Percentiles rank a stretch among this genome's conserved stretches.
These are phyloP conservation scores for Limanda limanda DNA, from an alignment of 2,113 vertebrate species.

Conservation along the genomic window DNA sequence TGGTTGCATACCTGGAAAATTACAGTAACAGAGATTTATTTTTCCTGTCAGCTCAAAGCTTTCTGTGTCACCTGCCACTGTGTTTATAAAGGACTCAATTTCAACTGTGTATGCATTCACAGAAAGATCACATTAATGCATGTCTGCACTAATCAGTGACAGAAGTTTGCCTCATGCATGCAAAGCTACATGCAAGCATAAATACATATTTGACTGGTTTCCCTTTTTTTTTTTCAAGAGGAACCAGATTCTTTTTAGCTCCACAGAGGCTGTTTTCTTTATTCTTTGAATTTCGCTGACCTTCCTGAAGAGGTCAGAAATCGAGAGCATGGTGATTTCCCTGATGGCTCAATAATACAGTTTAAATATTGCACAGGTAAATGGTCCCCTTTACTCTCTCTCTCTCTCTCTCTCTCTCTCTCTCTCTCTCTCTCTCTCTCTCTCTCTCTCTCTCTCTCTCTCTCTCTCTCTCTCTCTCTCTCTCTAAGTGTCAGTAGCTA, in stretches of 20 bases:
- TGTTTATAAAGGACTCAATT: slow-evolving; percentile 1
- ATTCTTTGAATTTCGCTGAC: background rate
- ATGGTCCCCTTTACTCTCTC: background rate
- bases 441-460: too few species aligned
- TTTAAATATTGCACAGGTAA: background rate
- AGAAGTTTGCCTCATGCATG: slow-evolving; percentile 9
- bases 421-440: background rate
- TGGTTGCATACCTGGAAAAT: slow-evolving; percentile 39
- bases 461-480: too few species aligned
- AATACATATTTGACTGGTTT: background rate
- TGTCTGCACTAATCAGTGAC: slow-evolving; percentile 26
- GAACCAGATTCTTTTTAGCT: background rate
- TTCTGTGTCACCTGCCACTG: background rate
- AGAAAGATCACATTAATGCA: slow-evolving; percentile 21
- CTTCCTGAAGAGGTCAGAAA: background rate
- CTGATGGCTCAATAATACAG: background rate
- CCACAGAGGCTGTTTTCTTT: background rate
- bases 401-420: background rate
- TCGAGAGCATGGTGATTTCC: background rate
- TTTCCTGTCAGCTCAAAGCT: slow-evolving; percentile 2
- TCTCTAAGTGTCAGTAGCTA: slow-evolving; percentile 2
- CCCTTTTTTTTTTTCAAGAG: background rate
- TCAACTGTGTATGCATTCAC: slow-evolving; percentile 6
- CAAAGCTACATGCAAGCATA: slow-evolving; percentile 11
- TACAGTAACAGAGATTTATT: slow-evolving; percentile 21